Evolutionary conservation across 2,113 vertebrate species (phyloP), one percentile per base, ranked within the genome.

Genomic region (Cyphomyrus plagiostoma): DNA sequence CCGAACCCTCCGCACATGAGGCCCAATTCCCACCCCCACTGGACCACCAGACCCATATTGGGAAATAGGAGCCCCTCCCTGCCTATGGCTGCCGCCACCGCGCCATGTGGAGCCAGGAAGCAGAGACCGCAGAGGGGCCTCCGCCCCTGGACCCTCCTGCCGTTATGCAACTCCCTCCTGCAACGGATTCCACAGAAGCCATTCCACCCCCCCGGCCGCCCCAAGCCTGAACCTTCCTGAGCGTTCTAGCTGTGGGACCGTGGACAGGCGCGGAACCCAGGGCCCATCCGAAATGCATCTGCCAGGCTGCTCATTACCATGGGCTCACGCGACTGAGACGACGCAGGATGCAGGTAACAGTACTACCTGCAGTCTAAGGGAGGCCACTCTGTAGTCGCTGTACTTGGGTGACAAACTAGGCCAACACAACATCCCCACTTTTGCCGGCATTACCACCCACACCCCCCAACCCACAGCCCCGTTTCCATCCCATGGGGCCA

Each of bases 81-180:
- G 74, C 19, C 35, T 23, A 39, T 17, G 26, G 13, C 52, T 4
- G 86, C 53, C 53, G 23, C 53, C 39, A 1, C 45, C 52, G 35
- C 21, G 30, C 46, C 7, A 30, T 74, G 66, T 15, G 23, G n/a
- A 86, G 6, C 86, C 30, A 11, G 50, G 86, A 87, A 87, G 86
- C 13, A 30, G 50, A 17, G 30, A 17, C 83, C 10, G 23, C 45
- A 50, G 83, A 5, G 3, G 4, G 48, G 3, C 45, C 13, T 10
- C 10, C 11, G 13, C 4, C 45, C 50, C 49, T 6, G 26, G n/a
- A n/a, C 26, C 84, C 3, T 48, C 39, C 52, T 4, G 17, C 1
- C 30, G 15, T 89, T 89, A 46, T 4, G n/a, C 77, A 89, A 89
- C 52, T 10, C 1, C 80, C 88, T 84, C 88, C 3, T 15, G 88